Conservation (phyloP, 2,797 vertebrate genomes). For the Peromyscus nudipes region DNA sequence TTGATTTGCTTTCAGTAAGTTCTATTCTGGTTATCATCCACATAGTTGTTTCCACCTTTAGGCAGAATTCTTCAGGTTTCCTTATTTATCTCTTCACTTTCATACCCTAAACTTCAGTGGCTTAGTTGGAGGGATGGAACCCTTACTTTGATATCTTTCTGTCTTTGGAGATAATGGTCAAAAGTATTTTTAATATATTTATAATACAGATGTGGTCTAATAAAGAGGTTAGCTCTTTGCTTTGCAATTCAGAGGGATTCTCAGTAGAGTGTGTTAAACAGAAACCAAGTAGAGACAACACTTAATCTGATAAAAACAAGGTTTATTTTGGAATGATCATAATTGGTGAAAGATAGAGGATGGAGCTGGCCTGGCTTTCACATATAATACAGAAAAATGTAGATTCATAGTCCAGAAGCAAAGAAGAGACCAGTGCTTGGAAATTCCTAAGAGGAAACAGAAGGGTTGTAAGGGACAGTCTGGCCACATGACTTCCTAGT, state of each 20-base stretch:
- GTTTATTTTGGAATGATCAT: background rate
- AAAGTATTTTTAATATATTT: slow-evolving; percentile 49
- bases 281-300: background rate
- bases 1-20: background rate
- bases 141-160: background rate
- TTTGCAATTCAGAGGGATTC: background rate
- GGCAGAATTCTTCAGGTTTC: background rate
- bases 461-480: background rate
- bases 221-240: slow-evolving; percentile 33
- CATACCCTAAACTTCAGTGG: background rate
- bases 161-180: slow-evolving; percentile 11
- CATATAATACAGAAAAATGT: background rate
- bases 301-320: background rate
- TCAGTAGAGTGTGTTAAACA: background rate
- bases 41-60: background rate
- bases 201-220: background rate
- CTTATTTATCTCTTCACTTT: background rate
- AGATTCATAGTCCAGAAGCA: background rate
- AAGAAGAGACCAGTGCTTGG: background rate
- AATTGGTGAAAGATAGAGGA: background rate
- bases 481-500: background rate
- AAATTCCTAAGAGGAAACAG: background rate
- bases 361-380: background rate
- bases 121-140: background rate
- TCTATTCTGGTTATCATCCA: background rate